phyloP scores from a whole-genome alignment of 2,113 vertebrate species.

The Melozone crissalis region DNA sequence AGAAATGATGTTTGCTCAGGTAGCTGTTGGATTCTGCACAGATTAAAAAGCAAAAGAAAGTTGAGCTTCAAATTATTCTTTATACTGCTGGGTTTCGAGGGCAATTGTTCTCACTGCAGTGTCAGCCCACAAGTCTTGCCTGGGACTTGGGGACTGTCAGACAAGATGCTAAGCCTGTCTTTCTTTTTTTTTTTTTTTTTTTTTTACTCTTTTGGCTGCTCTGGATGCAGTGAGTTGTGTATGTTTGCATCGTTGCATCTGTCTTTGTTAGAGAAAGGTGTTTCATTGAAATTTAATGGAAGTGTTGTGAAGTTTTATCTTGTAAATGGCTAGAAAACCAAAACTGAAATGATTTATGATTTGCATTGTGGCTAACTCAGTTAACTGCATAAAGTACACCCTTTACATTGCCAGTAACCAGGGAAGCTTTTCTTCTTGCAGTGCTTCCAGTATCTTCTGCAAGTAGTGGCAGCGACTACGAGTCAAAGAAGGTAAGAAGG shows the following conservation, averaged over 20 bases:
- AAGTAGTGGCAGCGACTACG: constrained; percentile 39
- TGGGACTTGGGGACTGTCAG: neutral
- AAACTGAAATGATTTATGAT: neutral
- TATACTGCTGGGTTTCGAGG: rapidly evolving
- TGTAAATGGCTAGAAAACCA: neutral
- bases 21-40: neutral
- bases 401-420: neutral
- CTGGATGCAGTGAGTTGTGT: neutral
- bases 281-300: neutral
- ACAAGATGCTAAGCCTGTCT: neutral
- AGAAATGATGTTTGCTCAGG: neutral
- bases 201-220: neutral
- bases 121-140: rapidly evolving
- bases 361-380: neutral
- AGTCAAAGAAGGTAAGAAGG: constrained; percentile 56
- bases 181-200: neutral
- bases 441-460: constrained; percentile 66
- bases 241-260: rapidly evolving
- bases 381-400: neutral
- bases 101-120: neutral
- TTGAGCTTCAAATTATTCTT: neutral
- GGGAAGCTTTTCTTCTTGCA: constrained; percentile 11
- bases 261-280: neutral
- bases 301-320: neutral
- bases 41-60: neutral